Evolutionary conservation across 2,888 invertebrate genomes (phyloP).

Genomic region (Drosophila borealis): DNA sequence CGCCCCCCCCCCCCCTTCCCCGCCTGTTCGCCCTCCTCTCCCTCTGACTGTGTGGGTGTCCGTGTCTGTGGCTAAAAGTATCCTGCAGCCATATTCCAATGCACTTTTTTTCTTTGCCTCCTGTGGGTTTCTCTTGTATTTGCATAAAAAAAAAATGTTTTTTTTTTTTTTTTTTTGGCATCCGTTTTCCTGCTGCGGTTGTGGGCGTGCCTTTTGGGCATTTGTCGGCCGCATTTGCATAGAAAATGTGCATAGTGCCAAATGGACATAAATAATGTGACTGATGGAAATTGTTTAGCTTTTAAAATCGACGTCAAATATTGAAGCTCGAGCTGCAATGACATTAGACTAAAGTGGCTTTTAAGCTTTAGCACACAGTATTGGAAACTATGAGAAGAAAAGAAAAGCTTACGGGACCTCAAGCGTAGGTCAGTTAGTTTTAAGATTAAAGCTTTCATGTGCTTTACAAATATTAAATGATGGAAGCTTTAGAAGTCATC

Average conservation of each 20-base stretch:
- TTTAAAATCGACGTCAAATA: constrained; percentile 20
- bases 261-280: constrained; percentile 77
- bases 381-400: not conserved
- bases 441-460: not conserved
- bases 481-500: too few species aligned
- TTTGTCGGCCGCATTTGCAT: constrained; percentile 58
- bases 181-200: constrained; percentile 65
- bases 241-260: constrained; percentile 53
- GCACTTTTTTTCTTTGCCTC: constrained; percentile 32
- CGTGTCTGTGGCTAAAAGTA: constrained; percentile 58
- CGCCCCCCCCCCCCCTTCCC: not conserved
- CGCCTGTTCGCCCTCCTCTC: not conserved
- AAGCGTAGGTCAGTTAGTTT: not conserved
- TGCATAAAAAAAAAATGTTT: constrained; percentile 60
- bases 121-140: constrained; percentile 46
- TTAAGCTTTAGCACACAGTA: not conserved
- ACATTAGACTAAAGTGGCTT: constrained; percentile 5
- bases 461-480: not conserved
- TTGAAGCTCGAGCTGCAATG: constrained; percentile 10
- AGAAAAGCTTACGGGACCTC: not conserved
- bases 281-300: constrained; percentile 64
- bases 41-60: constrained; percentile 8
- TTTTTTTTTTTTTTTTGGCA: constrained; percentile 45
- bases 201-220: constrained; percentile 56
- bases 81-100: constrained; percentile 75